Evolutionary conservation across 2,888 invertebrate species (phyloP).

Genomic region (Leucozona laternaria): DNA sequence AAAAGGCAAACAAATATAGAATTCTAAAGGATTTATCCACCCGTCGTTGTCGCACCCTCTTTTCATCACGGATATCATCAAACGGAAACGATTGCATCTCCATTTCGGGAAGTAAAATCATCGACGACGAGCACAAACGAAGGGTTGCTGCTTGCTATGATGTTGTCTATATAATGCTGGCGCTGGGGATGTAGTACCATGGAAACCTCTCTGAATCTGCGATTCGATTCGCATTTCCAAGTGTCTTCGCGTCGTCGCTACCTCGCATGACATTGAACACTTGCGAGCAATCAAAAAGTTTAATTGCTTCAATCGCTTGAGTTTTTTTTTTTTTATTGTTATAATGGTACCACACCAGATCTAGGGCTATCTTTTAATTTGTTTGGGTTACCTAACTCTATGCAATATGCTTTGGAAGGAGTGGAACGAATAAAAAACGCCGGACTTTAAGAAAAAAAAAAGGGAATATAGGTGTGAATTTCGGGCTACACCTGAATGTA

Average conservation of each 20-base stretch:
- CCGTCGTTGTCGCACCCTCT: conserved; percentile 55
- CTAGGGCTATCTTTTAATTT: conserved; percentile 54
- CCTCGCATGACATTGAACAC: conserved; percentile 70
- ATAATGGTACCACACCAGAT: background rate
- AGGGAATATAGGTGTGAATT: background rate
- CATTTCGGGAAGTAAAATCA: conserved; percentile 36
- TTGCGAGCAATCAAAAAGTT: conserved; percentile 71
- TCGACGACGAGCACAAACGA: background rate
- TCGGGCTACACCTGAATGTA: conserved; percentile 47
- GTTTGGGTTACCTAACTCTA: conserved; percentile 36
- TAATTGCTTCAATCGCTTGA: conserved; percentile 69
- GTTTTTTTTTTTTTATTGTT: conserved; percentile 18
- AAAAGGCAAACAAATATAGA: conserved; percentile 44
- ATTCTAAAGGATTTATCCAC: conserved; percentile 46
- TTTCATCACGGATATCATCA: conserved; percentile 56
- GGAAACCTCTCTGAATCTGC: conserved; percentile 68
- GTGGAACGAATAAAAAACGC: conserved; percentile 6
- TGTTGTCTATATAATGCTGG: background rate
- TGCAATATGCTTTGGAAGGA: conserved; percentile 1
- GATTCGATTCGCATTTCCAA: conserved; percentile 71
- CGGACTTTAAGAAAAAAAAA: conserved; percentile 1
- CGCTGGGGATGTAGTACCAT: conserved; percentile 27
- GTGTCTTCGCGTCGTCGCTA: conserved; percentile 63
- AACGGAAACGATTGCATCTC: conserved; percentile 60
- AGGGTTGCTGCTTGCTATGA: conserved; percentile 36